Conservation (phyloP, 2,113 vertebrate species). For the Apteryx mantelli region DNA sequence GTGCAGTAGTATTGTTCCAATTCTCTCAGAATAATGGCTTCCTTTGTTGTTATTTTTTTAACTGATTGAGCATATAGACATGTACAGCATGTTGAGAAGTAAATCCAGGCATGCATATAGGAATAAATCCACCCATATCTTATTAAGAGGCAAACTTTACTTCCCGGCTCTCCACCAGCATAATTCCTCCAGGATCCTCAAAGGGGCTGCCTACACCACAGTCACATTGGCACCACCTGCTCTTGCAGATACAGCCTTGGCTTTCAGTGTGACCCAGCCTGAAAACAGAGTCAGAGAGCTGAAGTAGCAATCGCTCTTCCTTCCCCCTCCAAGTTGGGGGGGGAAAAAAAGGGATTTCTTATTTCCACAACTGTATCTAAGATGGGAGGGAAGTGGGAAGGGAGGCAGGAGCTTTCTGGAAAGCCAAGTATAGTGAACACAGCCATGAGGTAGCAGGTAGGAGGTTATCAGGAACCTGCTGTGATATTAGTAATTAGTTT, state of each 20-base stretch:
- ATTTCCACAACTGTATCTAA: neutral
- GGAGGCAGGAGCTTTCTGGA: neutral
- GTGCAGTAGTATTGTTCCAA: neutral
- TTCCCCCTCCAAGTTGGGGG: neutral
- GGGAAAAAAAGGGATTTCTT: neutral
- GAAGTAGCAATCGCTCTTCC: accelerated
- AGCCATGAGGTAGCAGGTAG: neutral
- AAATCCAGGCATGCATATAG: neutral
- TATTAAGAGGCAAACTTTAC: neutral
- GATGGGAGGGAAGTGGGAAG: neutral
- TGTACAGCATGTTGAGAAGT: neutral
- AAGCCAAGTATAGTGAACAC: neutral
- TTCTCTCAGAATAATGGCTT: neutral
- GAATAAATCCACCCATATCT: neutral
- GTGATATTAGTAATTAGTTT: neutral
- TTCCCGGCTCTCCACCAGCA: neutral
- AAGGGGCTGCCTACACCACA: neutral
- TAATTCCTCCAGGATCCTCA: neutral
- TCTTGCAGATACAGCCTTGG: neutral
- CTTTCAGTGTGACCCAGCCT: neutral
- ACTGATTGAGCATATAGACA: neutral
- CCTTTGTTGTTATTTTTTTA: neutral
- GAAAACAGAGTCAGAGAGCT: neutral
- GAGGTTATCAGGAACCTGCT: neutral
- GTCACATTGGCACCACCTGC: neutral